phyloP scores from a whole-genome alignment of 2,113 vertebrate species.

The Hyla sarda region DNA sequence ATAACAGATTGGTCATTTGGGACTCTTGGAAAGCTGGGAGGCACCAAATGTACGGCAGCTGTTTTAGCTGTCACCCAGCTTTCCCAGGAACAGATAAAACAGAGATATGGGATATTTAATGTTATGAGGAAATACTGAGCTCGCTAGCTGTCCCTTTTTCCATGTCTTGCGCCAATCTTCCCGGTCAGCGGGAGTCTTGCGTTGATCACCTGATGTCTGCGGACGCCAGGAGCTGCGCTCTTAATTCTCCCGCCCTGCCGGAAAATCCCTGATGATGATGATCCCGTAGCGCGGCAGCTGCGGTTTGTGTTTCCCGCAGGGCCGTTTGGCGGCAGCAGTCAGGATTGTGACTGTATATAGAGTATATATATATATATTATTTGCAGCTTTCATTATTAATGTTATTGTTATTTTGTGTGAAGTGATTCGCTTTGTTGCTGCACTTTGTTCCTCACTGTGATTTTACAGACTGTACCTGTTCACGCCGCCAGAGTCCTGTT shows the following conservation, averaged over 20 bases:
- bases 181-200: neutral
- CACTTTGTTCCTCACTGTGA: conserved; percentile 42
- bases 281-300: neutral
- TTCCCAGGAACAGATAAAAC: neutral
- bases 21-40: neutral
- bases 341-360: conserved; percentile 42
- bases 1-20: neutral
- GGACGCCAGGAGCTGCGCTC: neutral
- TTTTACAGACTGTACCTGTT: neutral
- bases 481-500: neutral
- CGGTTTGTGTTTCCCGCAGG: neutral
- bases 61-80: neutral
- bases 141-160: neutral
- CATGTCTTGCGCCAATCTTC: neutral
- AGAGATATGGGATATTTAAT: neutral
- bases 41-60: too few species aligned
- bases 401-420: conserved; percentile 1
- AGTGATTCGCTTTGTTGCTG: conserved; percentile 8
- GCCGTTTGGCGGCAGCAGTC: neutral
- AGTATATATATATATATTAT: conserved; percentile 33
- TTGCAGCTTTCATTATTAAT: conserved; percentile 20
- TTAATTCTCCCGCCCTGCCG: neutral
- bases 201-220: neutral
- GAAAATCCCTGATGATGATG: neutral
- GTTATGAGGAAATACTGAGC: neutral